A percentile compares a stretch with the other conserved stretches of the same genome.
Evolutionary conservation across 2,888 invertebrate genomes (phyloP).

Genomic region (Ectemnius continuus): DNA sequence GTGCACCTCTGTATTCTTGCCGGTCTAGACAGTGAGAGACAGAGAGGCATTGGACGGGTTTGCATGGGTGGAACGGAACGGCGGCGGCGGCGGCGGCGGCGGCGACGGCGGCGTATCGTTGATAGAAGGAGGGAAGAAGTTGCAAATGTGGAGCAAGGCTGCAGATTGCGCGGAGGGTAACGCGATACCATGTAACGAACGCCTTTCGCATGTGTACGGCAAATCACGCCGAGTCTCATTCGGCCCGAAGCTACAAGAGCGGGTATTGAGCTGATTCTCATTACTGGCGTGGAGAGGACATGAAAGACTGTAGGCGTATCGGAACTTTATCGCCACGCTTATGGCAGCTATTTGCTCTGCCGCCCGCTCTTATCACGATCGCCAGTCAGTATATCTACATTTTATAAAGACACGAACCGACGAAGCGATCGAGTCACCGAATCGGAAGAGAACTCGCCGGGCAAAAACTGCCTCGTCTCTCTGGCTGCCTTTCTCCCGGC

Average conservation of each 20-base stretch:
- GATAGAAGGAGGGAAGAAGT: conserved; percentile 54
- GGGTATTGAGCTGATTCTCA: not conserved
- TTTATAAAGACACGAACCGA: conserved; percentile 6
- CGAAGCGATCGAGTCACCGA: conserved; percentile 19
- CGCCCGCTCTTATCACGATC: conserved; percentile 29
- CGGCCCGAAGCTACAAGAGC: not conserved
- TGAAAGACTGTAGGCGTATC: not conserved
- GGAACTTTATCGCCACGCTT: not conserved
- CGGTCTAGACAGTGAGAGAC: no score
- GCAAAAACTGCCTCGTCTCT: not conserved
- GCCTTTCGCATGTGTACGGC: conserved; percentile 25
- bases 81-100: no score
- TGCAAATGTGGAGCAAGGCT: conserved; percentile 70
- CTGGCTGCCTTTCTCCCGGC: not conserved
- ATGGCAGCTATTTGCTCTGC: conserved; percentile 15
- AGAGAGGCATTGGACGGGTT: conserved; percentile 18
- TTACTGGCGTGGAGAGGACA: conserved; percentile 5
- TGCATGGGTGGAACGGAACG: conserved; percentile 19
- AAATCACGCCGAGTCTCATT: conserved; percentile 33
- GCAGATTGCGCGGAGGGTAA: conserved; percentile 67
- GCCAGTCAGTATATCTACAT: conserved; percentile 25
- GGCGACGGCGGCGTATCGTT: not conserved
- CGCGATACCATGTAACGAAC: conserved; percentile 51
- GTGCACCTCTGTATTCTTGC: not conserved
- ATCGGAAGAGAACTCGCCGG: not conserved